Evolutionary conservation across 2,888 invertebrate genomes (phyloP), one percentile per base, ranked within the genome.

Genomic region (Coelopa pilipes): DNA sequence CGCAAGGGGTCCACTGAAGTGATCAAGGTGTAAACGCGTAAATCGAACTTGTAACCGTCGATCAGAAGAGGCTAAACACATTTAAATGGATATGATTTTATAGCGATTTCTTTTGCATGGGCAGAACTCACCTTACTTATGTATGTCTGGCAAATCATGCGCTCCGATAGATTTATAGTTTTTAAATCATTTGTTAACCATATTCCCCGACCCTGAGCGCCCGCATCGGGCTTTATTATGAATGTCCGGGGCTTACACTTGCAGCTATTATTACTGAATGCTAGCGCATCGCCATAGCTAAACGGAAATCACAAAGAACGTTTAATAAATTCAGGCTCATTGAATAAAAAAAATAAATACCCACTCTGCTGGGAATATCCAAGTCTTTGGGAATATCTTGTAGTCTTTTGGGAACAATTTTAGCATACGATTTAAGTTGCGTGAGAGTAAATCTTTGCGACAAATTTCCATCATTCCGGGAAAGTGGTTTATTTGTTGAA

Each of bases 291-390:
- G 1, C 93, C 93, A 77, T 93, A 90, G 85, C 93, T 86, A 53
- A 2, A 66, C 17, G 45, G 21, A 45, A 24, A 49, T 15, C 60
- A 53, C 11, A 34, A 34, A 34, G 34, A 34, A 34, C 34, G 2
- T 17, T 24, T 7, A 50, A 11, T 7, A 45, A 53, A 24, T 24
- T 15, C 55, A 53, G 19, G 11, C 13, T 10, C 17, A 49, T 46
- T 7, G 15, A 46, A 21, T 17, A 19, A 24, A 15, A 19, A 12
- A 62, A 73, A 60, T 67, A 34, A 57, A 21, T 19, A 89, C 92
- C 91, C 89, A 94, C 94, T 96, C 96, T 21, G 96, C 94, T 45
- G 97, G 97, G 78, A 97, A 90, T 86, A 96, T 95, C 96, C 97
- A 97, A 11, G 96, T 96, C 89, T 94, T 95, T 0, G 97, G 97